Base-by-base conservation (phyloP, 2,113 vertebrate species). In the Himantopus leucocephalus region DNA sequence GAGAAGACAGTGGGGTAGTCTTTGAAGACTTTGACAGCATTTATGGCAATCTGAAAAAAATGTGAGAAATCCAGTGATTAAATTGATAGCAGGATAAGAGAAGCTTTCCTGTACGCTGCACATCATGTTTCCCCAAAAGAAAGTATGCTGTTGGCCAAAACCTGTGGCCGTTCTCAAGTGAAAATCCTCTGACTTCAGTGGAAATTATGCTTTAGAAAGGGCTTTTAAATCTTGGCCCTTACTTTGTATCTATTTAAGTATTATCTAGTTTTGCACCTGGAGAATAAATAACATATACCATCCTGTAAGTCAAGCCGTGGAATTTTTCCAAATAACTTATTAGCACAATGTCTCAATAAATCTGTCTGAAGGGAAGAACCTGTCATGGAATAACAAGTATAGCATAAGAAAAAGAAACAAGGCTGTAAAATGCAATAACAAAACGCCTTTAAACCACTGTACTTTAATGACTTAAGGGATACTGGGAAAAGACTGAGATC, bases 241-340 rank as follows among this genome's bases (percentile, higher is more conserved):
- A 67, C 47, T 93, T 91, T 80, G 62, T 82, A 91, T 77, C 55
- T 90, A 10, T 34, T 76, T 37, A 71, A 76, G 67, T 94, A 74
- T 93, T 94, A 52, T 77, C 62, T 84, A 29, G 22, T 66, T 96
- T 97, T 97, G 41, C 41, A 92, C 88, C 80, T 94, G 92, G 81
- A 94, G 55, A 82, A 96, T 82, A 84, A 95, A 82, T 58, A 88
- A n/a, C 74, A 66, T 92, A 91, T 39, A 93, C 79, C 23, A 52
- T 88, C 74, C 88, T 74, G 43, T 70, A 96, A 85, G 77, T 90
- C 67, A 88, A 71, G 30, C 23, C 8, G 3, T 82, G 77, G 76
- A 88, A 75, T 75, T 67, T 53, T 95, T 97, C 94, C 85, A 91
- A 58, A 59, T 63, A 79, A 85, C 62, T 91, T 90, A 56, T 74